Evolutionary conservation across 2,888 invertebrate species (phyloP).

Genomic region (Junonia oenone): DNA sequence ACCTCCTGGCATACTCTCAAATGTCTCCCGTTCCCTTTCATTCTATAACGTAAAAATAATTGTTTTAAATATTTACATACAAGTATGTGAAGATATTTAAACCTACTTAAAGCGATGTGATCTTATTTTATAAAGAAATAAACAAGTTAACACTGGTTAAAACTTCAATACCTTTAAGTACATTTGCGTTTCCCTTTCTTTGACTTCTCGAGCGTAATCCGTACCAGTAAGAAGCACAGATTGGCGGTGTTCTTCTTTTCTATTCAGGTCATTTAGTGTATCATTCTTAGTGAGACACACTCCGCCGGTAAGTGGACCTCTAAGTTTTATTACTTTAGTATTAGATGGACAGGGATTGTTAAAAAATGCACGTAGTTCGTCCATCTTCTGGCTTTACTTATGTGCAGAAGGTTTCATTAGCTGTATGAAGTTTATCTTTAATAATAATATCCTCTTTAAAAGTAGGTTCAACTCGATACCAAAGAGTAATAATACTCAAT

Average conservation of each 20-base stretch:
- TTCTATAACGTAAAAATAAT: slow-evolving; percentile 38
- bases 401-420: not conserved
- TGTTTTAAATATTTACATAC: not conserved
- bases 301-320: slow-evolving; percentile 58
- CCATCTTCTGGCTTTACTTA: slow-evolving; percentile 40
- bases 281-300: slow-evolving; percentile 52
- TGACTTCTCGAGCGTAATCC: slow-evolving; percentile 56
- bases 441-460: too few relatives aligned
- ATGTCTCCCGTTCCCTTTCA: slow-evolving; percentile 45
- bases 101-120: too few relatives aligned
- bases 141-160: not conserved
- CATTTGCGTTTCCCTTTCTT: slow-evolving; percentile 47
- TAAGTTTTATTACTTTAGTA: slow-evolving; percentile 47
- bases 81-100: not conserved
- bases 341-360: slow-evolving; percentile 50
- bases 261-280: slow-evolving; percentile 42
- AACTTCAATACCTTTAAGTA: slow-evolving; percentile 50
- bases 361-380: slow-evolving; percentile 61
- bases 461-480: too few relatives aligned
- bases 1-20: slow-evolving; percentile 48
- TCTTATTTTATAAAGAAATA: too few relatives aligned
- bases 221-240: slow-evolving; percentile 50
- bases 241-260: slow-evolving; percentile 54
- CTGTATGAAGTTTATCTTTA: not conserved
- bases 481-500: too few relatives aligned